Evolutionary conservation across 1,140 invertebrate genomes (phyloP).

Genomic region (Drosophila neocordata): DNA sequence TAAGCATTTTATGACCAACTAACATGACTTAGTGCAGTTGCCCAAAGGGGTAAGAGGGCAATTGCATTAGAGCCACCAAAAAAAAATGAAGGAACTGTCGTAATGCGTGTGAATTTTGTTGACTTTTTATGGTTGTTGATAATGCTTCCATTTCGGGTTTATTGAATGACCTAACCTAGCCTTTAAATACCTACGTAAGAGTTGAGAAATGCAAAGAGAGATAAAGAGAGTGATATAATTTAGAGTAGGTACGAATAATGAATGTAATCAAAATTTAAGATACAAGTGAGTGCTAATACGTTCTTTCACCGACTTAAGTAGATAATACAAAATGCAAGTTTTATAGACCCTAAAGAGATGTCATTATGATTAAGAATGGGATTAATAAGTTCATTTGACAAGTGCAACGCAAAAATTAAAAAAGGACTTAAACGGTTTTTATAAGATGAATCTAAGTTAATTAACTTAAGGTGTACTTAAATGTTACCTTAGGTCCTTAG

Average conservation of each 20-base stretch:
- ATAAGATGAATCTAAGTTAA: too few species aligned
- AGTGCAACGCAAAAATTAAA: not conserved
- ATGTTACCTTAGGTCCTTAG: too few species aligned
- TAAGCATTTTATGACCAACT: conserved; percentile 35
- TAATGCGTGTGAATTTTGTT: conserved; percentile 45
- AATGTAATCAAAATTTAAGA: not conserved
- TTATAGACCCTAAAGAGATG: not conserved
- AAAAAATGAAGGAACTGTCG: conserved; percentile 20
- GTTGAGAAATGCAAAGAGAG: not conserved
- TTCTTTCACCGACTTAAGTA: not conserved
- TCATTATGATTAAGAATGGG: not conserved
- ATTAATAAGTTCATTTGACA: too few species aligned
- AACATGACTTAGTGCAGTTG: conserved; percentile 44
- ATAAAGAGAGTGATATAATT: not conserved
- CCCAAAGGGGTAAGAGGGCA: not conserved
- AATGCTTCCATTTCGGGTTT: conserved; percentile 31
- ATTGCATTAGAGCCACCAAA: conserved; percentile 13
- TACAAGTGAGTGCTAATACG: not conserved
- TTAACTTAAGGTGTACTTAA: too few species aligned
- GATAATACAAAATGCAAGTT: too few species aligned
- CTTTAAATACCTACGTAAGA: conserved; percentile 8
- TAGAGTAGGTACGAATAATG: not conserved
- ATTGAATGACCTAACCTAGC: conserved; percentile 32
- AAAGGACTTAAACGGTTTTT: too few species aligned
- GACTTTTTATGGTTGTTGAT: conserved; percentile 51